Evolutionary conservation across 2,797 vertebrate genomes (phyloP).

Genomic region (Periparus ater): DNA sequence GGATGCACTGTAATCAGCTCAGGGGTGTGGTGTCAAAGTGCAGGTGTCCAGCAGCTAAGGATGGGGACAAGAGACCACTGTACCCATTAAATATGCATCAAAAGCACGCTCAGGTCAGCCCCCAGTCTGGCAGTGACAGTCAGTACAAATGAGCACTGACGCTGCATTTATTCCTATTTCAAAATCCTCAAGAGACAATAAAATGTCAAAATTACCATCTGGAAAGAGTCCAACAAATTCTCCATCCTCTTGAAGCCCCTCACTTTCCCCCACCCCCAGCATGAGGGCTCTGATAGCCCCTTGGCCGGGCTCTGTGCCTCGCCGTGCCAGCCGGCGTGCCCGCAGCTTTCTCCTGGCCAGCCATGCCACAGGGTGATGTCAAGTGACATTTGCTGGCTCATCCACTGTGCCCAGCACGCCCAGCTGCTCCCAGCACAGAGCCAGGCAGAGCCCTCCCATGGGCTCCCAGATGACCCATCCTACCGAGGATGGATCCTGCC

Average conservation of each 20-base stretch:
- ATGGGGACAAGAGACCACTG: accelerated
- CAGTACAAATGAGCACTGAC: neutral
- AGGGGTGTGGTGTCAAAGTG: neutral
- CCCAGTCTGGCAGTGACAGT: neutral
- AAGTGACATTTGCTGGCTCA: neutral
- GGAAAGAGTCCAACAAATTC: neutral
- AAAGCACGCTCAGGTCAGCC: neutral
- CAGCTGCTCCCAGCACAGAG: neutral
- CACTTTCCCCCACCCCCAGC: neutral
- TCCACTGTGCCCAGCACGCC: accelerated
- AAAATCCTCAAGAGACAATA: neutral
- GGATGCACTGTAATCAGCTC: accelerated
- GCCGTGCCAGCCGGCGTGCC: accelerated
- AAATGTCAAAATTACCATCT: neutral
- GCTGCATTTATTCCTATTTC: neutral
- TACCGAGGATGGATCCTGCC: accelerated
- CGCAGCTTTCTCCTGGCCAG: neutral
- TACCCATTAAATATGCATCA: neutral
- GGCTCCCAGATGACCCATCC: neutral
- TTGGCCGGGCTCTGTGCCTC: accelerated
- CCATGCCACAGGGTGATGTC: accelerated
- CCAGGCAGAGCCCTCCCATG: accelerated
- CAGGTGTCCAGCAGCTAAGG: neutral
- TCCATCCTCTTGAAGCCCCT: accelerated
- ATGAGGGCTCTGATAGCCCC: neutral